Evolutionary conservation across 2,797 vertebrate genomes (phyloP).

Genomic region (Rallus crepitans): DNA sequence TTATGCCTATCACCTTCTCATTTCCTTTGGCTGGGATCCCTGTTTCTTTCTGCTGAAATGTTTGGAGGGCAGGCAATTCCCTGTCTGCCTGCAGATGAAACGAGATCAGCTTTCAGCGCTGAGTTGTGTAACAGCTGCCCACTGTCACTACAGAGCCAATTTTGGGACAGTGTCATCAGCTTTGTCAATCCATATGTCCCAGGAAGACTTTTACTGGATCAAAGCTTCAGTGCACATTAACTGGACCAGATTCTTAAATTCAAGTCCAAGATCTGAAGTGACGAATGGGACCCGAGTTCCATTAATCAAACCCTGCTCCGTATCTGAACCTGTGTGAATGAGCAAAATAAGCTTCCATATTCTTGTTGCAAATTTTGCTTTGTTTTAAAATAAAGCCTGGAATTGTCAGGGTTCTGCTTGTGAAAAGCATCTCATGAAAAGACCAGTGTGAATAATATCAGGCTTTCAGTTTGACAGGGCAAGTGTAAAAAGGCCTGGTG

Average conservation of each 20-base stretch:
- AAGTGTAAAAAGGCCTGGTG: not conserved
- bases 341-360: not conserved
- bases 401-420: not conserved
- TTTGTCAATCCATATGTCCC: conserved; percentile 37
- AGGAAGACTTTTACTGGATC: conserved; percentile 27
- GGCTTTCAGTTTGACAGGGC: not conserved
- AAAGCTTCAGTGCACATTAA: conserved; percentile 19
- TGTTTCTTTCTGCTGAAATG: conserved; percentile 28
- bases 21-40: conserved; percentile 49
- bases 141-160: conserved; percentile 14
- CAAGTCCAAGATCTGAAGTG: not conserved
- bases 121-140: conserved; percentile 60
- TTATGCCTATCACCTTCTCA: conserved; percentile 49
- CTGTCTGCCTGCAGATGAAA: conserved; percentile 44
- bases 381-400: not conserved
- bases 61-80: conserved; percentile 36
- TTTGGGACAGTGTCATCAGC: conserved; percentile 35
- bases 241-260: conserved; percentile 32
- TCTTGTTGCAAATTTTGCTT: not conserved
- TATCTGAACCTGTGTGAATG: not conserved
- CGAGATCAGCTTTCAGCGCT: not conserved
- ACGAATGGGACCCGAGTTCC: not conserved
- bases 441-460: not conserved
- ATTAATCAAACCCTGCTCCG: not conserved
- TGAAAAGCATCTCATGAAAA: not conserved